Percentiles rank a stretch among this genome's conserved stretches.
Conservation (phyloP, 37 sponge, comb jelly and placozoan genomes). For the Ianthella basta region DNA sequence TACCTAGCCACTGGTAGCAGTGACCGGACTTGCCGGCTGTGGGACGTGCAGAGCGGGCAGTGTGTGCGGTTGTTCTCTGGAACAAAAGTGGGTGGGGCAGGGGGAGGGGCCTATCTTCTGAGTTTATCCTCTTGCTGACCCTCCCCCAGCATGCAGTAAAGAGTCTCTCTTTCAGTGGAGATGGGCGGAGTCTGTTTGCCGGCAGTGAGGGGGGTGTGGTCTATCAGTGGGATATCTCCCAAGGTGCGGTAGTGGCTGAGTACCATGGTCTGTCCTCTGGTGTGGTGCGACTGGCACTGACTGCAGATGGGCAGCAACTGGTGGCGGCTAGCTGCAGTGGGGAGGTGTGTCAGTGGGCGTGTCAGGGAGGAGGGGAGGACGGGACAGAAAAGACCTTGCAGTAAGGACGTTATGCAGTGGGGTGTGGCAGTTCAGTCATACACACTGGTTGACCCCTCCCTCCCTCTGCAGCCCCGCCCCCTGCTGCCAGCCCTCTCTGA, state of each 20-base stretch:
- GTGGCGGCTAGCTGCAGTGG: neutral
- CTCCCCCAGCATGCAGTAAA: neutral
- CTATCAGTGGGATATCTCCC: neutral
- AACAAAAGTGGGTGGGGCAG: conserved; percentile 38
- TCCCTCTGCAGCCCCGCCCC: neutral
- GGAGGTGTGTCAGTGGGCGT: neutral
- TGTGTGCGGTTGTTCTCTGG: conserved; percentile 71
- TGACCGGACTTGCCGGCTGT: conserved; percentile 79
- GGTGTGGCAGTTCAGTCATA: no score
- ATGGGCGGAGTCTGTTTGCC: neutral
- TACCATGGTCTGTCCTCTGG: neutral
- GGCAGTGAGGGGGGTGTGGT: neutral
- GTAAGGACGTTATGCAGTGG: no score
- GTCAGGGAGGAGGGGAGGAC: no score
- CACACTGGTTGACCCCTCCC: no score
- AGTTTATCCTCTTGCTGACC: neutral
- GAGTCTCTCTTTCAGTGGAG: neutral
- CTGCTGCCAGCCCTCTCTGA: neutral
- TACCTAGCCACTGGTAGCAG: conserved; percentile 83
- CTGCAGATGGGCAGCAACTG: neutral
- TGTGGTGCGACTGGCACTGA: neutral
- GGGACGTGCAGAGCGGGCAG: conserved; percentile 87
- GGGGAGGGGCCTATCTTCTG: neutral
- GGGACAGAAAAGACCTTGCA: no score
- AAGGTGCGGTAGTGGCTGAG: neutral